phyloP scores from a whole-genome alignment of 2,888 invertebrate genomes.

The Pandemis heparana region DNA sequence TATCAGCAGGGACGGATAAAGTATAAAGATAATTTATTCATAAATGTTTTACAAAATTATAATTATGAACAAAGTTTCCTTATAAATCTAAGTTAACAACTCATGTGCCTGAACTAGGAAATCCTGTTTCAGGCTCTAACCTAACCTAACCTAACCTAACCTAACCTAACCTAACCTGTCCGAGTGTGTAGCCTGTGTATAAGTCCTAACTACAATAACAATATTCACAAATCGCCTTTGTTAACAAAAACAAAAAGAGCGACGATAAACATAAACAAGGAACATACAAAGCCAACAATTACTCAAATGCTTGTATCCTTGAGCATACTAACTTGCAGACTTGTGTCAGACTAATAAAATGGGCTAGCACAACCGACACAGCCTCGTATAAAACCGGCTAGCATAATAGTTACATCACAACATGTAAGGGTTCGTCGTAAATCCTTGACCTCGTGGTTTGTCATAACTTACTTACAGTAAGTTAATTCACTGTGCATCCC shows the following conservation, averaged over 20 bases:
- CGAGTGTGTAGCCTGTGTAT: no score
- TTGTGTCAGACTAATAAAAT: slow-evolving; percentile 6
- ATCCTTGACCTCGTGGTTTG: slow-evolving; percentile 18
- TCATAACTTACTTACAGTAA: background rate
- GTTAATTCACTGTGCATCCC: background rate
- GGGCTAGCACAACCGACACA: background rate
- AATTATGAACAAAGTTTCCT: no score
- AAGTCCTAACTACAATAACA: no score
- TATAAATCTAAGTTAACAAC: no score
- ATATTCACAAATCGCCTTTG: no score
- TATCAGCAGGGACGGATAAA: no score
- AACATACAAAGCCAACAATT: slow-evolving; percentile 7
- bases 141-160: no score
- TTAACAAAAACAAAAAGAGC: background rate
- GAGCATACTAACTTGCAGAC: slow-evolving; percentile 7
- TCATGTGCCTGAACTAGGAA: no score
- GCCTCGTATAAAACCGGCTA: slow-evolving; percentile 9
- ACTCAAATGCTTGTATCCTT: slow-evolving; percentile 7
- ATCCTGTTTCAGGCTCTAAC: no score
- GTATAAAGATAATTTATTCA: no score
- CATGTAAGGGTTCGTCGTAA: slow-evolving; percentile 4
- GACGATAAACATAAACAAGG: background rate
- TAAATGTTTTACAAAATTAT: no score
- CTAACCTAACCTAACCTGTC: no score
- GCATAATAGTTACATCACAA: slow-evolving; percentile 7